These are phyloP conservation scores for Geophilus truncorum DNA, from an alignment of 2,888 invertebrate genomes.

Conservation along the genomic window DNA sequence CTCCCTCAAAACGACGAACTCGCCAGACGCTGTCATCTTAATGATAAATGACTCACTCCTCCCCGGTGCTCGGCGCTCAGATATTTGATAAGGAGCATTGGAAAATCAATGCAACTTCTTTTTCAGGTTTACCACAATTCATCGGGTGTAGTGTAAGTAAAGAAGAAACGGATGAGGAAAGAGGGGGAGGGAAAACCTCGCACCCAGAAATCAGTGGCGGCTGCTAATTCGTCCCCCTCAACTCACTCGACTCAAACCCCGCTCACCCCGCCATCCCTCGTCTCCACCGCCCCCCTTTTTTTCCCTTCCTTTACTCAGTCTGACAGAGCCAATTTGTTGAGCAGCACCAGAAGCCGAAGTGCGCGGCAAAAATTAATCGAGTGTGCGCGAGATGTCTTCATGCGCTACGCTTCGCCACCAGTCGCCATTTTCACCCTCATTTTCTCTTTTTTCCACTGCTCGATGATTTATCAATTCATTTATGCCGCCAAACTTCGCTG, in stretches of 20 bases:
- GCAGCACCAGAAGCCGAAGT: background rate
- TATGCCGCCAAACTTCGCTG: no score
- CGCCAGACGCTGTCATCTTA: background rate
- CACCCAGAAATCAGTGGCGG: slow-evolving; percentile 16
- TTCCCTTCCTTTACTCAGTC: background rate
- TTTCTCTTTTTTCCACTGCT: background rate
- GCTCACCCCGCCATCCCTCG: background rate
- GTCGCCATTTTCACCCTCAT: slow-evolving; percentile 9
- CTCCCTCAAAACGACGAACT: background rate
- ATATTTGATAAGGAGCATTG: background rate
- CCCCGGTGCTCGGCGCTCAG: background rate
- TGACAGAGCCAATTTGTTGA: slow-evolving; percentile 27
- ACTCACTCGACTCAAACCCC: background rate
- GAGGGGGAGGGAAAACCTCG: background rate
- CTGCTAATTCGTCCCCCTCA: background rate
- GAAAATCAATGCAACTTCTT: slow-evolving; percentile 3
- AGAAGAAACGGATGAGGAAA: background rate
- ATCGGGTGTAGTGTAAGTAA: background rate
- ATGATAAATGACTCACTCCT: background rate
- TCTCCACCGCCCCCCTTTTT: background rate
- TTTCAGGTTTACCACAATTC: slow-evolving; percentile 34
- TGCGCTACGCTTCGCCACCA: slow-evolving; percentile 22
- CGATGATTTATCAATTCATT: no score
- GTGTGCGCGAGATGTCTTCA: slow-evolving; percentile 28
- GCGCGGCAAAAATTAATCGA: slow-evolving; percentile 31